A percentile compares a stretch with the other conserved stretches of the same genome.
These are phyloP conservation scores for Volucella inflata DNA, from an alignment of 2,888 invertebrate genomes.

Conservation along the genomic window DNA sequence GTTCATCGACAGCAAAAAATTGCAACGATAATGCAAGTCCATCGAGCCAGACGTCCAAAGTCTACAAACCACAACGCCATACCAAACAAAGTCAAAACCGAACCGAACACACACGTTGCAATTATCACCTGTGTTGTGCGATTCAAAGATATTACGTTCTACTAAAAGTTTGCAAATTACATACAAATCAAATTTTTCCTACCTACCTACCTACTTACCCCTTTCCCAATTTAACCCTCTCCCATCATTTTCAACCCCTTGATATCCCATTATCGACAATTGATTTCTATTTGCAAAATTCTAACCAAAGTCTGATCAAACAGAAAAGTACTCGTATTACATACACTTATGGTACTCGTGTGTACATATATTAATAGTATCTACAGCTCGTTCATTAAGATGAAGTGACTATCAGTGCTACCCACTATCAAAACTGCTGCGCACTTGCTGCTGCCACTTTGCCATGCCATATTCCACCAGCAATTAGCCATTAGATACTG, in stretches of 20 bases:
- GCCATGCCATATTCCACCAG: constrained; percentile 21
- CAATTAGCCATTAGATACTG: constrained; percentile 58
- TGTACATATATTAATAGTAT: background rate
- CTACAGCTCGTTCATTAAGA: background rate
- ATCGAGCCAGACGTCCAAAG: constrained; percentile 71
- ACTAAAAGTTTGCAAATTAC: constrained; percentile 14
- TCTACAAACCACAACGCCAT: constrained; percentile 45
- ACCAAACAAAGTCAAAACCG: constrained; percentile 1
- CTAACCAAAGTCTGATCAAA: background rate
- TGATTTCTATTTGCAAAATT: constrained; percentile 19
- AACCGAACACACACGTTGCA: constrained; percentile 39
- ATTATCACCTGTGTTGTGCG: constrained; percentile 60
- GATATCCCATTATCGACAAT: constrained; percentile 40
- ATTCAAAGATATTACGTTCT: constrained; percentile 56
- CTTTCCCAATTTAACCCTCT: background rate
- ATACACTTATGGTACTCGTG: constrained; percentile 17
- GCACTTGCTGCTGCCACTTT: constrained; percentile 44
- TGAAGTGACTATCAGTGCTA: constrained; percentile 4
- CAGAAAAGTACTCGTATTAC: background rate
- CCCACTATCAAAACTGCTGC: constrained; percentile 30
- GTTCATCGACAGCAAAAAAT: constrained; percentile 23
- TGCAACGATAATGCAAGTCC: constrained; percentile 52
- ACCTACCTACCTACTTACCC: background rate
- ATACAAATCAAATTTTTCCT: constrained; percentile 3
- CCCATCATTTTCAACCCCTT: background rate